Evolutionary conservation across 1,140 invertebrate genomes (phyloP).

Genomic region (Pantala flavescens): DNA sequence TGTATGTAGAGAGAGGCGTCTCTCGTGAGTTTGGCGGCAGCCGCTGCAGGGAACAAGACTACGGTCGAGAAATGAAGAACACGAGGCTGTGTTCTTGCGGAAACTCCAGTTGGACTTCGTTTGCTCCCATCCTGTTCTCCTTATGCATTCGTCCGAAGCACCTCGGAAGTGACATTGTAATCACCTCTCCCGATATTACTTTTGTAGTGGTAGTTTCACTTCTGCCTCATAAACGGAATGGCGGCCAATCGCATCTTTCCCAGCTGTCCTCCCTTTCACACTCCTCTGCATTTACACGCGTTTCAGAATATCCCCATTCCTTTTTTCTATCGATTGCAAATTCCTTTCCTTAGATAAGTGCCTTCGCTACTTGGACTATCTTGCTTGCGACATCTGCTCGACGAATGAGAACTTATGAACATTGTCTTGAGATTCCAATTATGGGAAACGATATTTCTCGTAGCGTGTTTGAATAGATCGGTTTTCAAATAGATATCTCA

Average conservation of each 20-base stretch:
- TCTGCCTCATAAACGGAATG: not conserved
- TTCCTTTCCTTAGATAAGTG: too few relatives aligned
- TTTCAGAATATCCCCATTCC: not conserved
- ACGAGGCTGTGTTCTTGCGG: not conserved
- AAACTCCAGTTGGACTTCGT: not conserved
- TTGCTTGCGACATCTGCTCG: too few relatives aligned
- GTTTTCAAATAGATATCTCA: too few relatives aligned
- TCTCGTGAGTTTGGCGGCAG: not conserved
- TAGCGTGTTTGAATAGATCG: too few relatives aligned
- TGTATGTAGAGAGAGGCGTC: not conserved
- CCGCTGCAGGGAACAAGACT: conserved; percentile 1
- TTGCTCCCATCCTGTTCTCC: conserved; percentile 7
- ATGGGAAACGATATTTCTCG: too few relatives aligned
- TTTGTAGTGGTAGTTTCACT: not conserved
- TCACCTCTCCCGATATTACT: not conserved
- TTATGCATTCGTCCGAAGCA: not conserved
- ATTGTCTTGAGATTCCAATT: too few relatives aligned
- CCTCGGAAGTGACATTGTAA: conserved; percentile 5
- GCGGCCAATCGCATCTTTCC: conserved; percentile 7
- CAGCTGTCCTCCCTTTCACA: not conserved
- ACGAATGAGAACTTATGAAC: too few relatives aligned
- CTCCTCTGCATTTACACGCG: too few relatives aligned
- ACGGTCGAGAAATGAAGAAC: not conserved
- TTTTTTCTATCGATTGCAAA: too few relatives aligned
- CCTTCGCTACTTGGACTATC: too few relatives aligned